Percentiles rank a stretch among this genome's conserved stretches.
Evolutionary conservation across 2,888 invertebrate genomes (phyloP).

Genomic region (Calameuta idolon): DNA sequence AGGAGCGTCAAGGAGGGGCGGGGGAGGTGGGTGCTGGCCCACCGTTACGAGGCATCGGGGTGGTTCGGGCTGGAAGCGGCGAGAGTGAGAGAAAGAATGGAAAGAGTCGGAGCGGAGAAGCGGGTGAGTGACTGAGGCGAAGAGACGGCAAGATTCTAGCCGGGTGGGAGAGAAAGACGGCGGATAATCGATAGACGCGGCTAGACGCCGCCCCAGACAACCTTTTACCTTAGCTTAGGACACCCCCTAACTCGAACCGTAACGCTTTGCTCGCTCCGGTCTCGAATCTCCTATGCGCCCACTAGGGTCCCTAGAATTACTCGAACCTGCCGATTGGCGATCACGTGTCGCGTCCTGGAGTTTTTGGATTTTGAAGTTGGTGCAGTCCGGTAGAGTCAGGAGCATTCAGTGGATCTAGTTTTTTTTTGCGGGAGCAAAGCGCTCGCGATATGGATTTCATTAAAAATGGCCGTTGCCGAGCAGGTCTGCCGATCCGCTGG

Average conservation of each 20-base stretch:
- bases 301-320: background rate
- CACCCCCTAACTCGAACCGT: conserved; percentile 50
- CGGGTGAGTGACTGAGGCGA: conserved; percentile 19
- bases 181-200: conserved; percentile 68
- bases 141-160: background rate
- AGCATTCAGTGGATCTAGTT: too few relatives aligned
- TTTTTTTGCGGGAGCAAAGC: background rate
- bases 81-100: conserved; percentile 16
- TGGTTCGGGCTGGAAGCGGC: conserved; percentile 9
- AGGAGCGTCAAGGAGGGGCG: conserved; percentile 46
- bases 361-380: background rate
- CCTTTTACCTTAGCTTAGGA: conserved; percentile 63
- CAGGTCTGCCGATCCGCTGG: conserved; percentile 24
- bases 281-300: background rate
- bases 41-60: background rate
- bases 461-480: conserved; percentile 55
- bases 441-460: conserved; percentile 43
- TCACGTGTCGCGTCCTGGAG: background rate
- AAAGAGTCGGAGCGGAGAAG: conserved; percentile 14
- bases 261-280: conserved; percentile 48
- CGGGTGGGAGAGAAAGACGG: conserved; percentile 38
- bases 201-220: conserved; percentile 68
- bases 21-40: conserved; percentile 11
- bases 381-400: background rate
- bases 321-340: background rate